phyloP scores from a whole-genome alignment of 2,888 invertebrate species.

The Galerucella calmariensis region DNA sequence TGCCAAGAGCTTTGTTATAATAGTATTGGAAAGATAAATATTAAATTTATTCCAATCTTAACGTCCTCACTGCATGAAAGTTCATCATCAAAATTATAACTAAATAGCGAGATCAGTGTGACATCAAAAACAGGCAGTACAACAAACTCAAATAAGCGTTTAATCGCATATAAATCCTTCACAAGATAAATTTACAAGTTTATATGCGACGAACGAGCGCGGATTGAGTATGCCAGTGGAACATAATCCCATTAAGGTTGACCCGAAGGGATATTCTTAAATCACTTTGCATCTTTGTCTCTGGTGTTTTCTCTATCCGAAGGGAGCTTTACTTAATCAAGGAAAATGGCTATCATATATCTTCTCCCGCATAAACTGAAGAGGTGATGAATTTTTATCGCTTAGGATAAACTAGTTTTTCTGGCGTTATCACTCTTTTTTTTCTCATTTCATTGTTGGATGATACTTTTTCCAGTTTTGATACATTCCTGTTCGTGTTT shows the following conservation, averaged over 20 bases:
- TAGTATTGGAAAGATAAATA: no score
- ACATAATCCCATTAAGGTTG: conserved; percentile 56
- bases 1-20: no score
- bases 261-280: conserved; percentile 54
- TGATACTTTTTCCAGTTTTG: conserved; percentile 27
- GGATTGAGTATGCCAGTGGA: conserved; percentile 49
- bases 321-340: conserved; percentile 57
- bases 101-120: not conserved
- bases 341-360: conserved; percentile 50
- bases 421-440: conserved; percentile 37
- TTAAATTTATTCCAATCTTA: no score
- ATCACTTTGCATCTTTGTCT: conserved; percentile 58
- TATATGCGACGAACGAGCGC: conserved; percentile 41
- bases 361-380: conserved; percentile 44
- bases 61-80: no score
- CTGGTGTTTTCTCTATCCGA: conserved; percentile 52
- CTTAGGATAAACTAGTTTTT: conserved; percentile 43
- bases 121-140: not conserved
- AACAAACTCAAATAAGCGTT: conserved; percentile 25
- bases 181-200: conserved; percentile 52
- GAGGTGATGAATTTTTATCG: conserved; percentile 49
- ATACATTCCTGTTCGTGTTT: conserved; percentile 31
- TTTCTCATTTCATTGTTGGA: conserved; percentile 33
- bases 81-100: not conserved
- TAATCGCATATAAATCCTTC: conserved; percentile 36